Base-by-base conservation (phyloP, 2,797 vertebrate genomes). In the Poeciliopsis infans region DNA sequence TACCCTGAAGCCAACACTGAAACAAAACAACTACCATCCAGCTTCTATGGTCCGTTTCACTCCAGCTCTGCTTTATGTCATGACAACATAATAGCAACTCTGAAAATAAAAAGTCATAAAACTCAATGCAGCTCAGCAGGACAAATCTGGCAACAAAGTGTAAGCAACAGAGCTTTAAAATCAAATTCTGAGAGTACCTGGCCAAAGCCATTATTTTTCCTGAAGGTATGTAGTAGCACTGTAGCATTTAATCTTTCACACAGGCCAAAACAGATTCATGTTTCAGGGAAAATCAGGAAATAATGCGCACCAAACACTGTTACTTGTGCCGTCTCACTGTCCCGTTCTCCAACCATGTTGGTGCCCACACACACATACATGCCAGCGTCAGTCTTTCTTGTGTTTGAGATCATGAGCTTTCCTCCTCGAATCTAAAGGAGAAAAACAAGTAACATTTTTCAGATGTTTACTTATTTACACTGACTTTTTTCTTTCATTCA, bases 401-500 rank as follows among this genome's bases (percentile, higher is more conserved):
- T 97, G 88, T 98, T 99, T 78, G 98, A 98, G 88, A 99, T 99
- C 98, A 99, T 99, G 79, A 99, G 94, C 87, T 99, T 99, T 25
- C 98, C 98, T 91, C 98, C 97, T 81, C 98, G 97, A 77, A 99
- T 98, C 98, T 99, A 83, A 85, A 85, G 18, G 5, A 16, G 18
- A 25, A 31, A 53, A 71, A 18, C 36, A 20, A 7, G 16, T 1
- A 45, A 43, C 39, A 43, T 69, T 69, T 43, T 28, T 25, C 15
- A 70, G 13, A 25, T 25, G 11, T 46, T 28, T n/a, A 31, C 1
- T 16, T 70, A 3, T n/a, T 25, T 7, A n/a, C 12, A 12, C 33
- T 41, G 8, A 69, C 25, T 69, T 43, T 43, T 43, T 69, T 69
- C 20, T 25, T 55, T 55, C 25, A 55, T 55, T 25, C 10, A 12